Percentiles rank a stretch among this genome's conserved stretches.
Conservation (phyloP, 2,888 invertebrate species). For the Temnothorax ravouxi region DNA sequence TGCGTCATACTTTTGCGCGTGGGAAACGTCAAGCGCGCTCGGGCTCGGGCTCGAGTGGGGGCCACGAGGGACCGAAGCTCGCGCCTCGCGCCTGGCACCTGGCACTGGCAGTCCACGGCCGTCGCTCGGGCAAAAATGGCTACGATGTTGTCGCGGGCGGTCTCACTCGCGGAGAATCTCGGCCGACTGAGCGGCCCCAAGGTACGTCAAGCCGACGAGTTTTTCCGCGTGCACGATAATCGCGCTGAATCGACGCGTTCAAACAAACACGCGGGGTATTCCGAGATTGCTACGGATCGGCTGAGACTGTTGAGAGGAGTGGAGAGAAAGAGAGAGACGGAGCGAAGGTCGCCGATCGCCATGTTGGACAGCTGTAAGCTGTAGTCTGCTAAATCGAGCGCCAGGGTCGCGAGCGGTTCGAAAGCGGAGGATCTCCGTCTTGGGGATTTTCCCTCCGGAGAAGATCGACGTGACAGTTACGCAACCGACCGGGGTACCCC, state of each 20-base stretch:
- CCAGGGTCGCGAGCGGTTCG: constrained; percentile 83
- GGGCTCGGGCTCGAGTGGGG: constrained; percentile 69
- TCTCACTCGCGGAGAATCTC: constrained; percentile 91
- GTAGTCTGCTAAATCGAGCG: constrained; percentile 86
- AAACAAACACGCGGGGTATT: not conserved
- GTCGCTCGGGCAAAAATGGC: constrained; percentile 89
- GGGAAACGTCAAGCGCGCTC: constrained; percentile 65
- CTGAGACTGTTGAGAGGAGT: not conserved
- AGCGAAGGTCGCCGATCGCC: constrained; percentile 77
- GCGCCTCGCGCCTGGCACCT: constrained; percentile 63
- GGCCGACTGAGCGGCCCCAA: constrained; percentile 91
- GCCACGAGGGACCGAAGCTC: constrained; percentile 61
- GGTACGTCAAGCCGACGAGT: constrained; percentile 87
- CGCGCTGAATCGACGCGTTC: not conserved
- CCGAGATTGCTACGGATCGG: not conserved
- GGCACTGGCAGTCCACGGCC: constrained; percentile 76
- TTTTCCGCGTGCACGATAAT: not conserved
- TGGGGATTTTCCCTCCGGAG: constrained; percentile 59
- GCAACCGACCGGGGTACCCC: constrained; percentile 56
- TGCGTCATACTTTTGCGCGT: constrained; percentile 66
- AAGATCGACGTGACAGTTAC: constrained; percentile 68
- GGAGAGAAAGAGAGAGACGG: constrained; percentile 47
- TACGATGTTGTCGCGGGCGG: constrained; percentile 92
- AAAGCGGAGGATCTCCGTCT: constrained; percentile 80
- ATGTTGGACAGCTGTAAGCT: constrained; percentile 81